Conservation (phyloP, 2,797 vertebrate genomes). For the Mycteria americana region DNA sequence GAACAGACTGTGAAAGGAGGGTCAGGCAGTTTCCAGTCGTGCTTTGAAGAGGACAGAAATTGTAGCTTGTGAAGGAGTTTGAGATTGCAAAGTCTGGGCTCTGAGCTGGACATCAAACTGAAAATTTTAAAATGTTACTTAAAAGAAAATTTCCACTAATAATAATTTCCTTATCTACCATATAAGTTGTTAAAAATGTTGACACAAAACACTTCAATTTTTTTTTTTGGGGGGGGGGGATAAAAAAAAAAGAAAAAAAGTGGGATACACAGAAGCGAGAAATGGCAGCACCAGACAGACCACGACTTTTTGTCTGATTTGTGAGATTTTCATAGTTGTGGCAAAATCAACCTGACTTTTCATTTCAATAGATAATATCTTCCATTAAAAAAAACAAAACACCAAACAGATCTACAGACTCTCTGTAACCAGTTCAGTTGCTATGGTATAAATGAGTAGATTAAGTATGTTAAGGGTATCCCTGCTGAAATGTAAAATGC, state of each 20-base stretch:
- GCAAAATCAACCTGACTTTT: neutral
- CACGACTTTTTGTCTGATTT: neutral
- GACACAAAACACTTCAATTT: neutral
- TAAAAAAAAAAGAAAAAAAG: neutral
- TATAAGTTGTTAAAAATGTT: neutral
- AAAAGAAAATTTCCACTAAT: neutral
- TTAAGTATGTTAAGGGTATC: neutral
- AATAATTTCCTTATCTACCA: neutral
- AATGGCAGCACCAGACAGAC: neutral
- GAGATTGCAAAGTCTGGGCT: neutral
- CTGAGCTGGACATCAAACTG: neutral
- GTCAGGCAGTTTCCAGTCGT: neutral
- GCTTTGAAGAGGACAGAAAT: neutral
- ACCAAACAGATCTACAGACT: neutral
- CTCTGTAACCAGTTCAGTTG: neutral
- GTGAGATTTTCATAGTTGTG: neutral
- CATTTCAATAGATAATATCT: neutral
- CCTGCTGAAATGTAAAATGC: slow-evolving; percentile 17
- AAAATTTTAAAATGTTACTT: neutral
- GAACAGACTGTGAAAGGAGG: neutral
- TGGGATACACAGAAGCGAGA: neutral
- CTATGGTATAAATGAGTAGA: neutral
- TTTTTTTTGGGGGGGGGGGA: neutral
- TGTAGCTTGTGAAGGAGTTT: neutral
- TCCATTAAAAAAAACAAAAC: neutral